These are phyloP conservation scores for Euplexia lucipara DNA, from an alignment of 2,888 invertebrate genomes.

Conservation along the genomic window DNA sequence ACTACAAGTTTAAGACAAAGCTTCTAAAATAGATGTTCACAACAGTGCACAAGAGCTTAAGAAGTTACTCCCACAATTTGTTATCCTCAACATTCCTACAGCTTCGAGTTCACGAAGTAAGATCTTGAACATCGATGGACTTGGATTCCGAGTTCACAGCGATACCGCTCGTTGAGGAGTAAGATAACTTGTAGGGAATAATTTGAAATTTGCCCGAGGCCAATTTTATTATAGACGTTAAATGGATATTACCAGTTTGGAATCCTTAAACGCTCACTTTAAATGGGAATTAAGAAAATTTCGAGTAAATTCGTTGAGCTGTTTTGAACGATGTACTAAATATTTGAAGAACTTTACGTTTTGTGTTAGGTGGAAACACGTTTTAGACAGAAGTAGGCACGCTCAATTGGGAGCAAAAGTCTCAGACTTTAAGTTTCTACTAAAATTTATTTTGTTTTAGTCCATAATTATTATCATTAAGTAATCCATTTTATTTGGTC, in stretches of 20 bases:
- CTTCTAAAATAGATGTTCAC: constrained; percentile 34
- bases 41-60: constrained; percentile 18
- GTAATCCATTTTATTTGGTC: too few species aligned
- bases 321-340: constrained; percentile 47
- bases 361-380: constrained; percentile 1
- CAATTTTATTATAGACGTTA: constrained; percentile 64
- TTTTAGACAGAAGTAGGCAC: neutral
- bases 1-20: neutral
- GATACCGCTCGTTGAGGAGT: constrained; percentile 46
- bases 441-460: too few species aligned
- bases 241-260: constrained; percentile 62
- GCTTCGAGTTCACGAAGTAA: constrained; percentile 57
- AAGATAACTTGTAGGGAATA: constrained; percentile 63
- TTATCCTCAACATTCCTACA: constrained; percentile 38
- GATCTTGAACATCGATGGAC: constrained; percentile 39
- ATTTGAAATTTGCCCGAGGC: constrained; percentile 64
- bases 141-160: constrained; percentile 45
- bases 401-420: neutral
- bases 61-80: constrained; percentile 33
- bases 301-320: constrained; percentile 36
- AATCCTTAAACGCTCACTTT: constrained; percentile 56
- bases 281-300: constrained; percentile 59
- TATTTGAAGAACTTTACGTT: constrained; percentile 38
- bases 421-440: too few species aligned
- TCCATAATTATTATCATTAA: too few species aligned